Evolutionary conservation across 2,113 vertebrate genomes (phyloP).

Genomic region (Puntigrus tetrazona): DNA sequence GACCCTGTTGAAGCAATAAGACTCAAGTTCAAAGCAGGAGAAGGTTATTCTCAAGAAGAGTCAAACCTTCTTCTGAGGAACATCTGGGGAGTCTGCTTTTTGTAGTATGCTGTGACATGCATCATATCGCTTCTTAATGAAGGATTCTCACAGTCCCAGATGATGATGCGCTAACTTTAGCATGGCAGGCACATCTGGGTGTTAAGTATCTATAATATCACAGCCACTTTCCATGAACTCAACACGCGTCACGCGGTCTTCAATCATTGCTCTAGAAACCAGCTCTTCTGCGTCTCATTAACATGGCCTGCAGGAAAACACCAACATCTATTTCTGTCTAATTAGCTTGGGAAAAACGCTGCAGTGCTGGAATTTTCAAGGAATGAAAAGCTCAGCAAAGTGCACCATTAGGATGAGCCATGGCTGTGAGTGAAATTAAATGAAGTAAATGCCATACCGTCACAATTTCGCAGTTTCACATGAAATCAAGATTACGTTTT

Average conservation of each 20-base stretch:
- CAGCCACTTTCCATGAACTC: background rate
- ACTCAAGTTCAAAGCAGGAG: background rate
- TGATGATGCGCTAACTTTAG: background rate
- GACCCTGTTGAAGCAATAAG: background rate
- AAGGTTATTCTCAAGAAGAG: background rate
- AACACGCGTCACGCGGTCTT: background rate
- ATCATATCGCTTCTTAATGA: background rate
- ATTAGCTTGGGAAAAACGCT: background rate
- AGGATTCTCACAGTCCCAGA: background rate
- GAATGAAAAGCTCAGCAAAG: constrained; percentile 13
- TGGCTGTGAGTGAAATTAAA: background rate
- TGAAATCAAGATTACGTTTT: background rate
- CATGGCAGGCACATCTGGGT: background rate
- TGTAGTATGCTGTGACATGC: background rate
- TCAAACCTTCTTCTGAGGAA: background rate
- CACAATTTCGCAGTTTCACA: background rate
- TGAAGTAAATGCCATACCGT: background rate
- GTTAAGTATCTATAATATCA: background rate
- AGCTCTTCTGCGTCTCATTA: constrained; percentile 17
- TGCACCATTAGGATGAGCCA: background rate
- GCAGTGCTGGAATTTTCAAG: constrained; percentile 2
- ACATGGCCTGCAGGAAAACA: constrained; percentile 35
- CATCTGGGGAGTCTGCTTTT: too few relatives aligned
- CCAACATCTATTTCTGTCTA: constrained; percentile 27
- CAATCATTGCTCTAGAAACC: constrained; percentile 12